Base-by-base conservation (phyloP, 2,113 vertebrate genomes). In the Onychostruthus taczanowskii region DNA sequence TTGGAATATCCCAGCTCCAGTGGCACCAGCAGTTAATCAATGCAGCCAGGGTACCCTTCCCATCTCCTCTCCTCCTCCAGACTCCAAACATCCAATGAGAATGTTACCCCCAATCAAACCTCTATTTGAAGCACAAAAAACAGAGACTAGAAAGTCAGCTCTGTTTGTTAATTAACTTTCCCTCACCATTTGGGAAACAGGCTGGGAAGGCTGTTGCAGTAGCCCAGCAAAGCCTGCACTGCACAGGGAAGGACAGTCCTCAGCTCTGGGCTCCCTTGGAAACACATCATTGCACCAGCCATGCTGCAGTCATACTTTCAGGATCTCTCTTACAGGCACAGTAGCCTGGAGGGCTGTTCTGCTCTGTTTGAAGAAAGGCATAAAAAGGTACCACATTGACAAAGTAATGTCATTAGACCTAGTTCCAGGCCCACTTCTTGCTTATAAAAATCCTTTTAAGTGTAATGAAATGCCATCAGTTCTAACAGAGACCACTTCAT, bases 391-490 rank as follows among this genome's bases (percentile, higher is more conserved):
- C 53, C 31, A 79, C 18, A 7, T 27, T 87, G 69, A 91, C 84
- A 85, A 90, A 89, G 83, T 73, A 73, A 83, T 80, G 72, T 55
- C 68, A 76, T 92, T 77, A 95, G 46, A 72, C 23, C 49, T 49
- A 86, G 79, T 90, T 92, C 63, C 74, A 77, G 79, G 63, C 49
- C 76, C 26, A 64, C 79, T 87, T 87, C 68, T 62, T 67, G 55
- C 87, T 92, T 68, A 69, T 49, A 94, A 90, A 93, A 96, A 69
- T 66, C 79, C 75, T 94, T 95, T 95, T 43, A 80, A 44, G 63
- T 41, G 43, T 61, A 95, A 90, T 86, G 75, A 91, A 95, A 92
- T 59, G 68, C 83, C 46, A 85, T 43, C 79, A 80, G 46, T 86
- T 95, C 94, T 83, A 94, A 92, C 30, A 83, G 72, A 93, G 49